Evolutionary conservation across 2,888 invertebrate species (phyloP), one percentile per base, ranked within the genome.

Genomic region (Polia nebulosa): DNA sequence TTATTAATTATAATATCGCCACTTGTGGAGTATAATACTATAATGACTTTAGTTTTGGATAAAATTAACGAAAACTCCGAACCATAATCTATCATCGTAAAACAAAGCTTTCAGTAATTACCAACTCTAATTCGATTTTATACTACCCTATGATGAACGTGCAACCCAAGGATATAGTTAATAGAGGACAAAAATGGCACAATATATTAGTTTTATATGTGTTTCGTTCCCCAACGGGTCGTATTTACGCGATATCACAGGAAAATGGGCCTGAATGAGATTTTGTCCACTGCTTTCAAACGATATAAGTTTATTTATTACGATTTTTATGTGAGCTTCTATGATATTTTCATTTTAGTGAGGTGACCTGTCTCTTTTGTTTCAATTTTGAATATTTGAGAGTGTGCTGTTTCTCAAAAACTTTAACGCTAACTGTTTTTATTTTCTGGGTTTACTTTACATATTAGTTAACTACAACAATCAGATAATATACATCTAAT

Each of bases 151-250:
- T 84, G 73, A 83, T 74, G 75, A 80, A 80, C 76, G 82, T 61
- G 79, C 67, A 78, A 72, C 82, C 83, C 78, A 71, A 81, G 87
- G 83, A 85, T 87, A 85, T 86, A 75, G 84, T 87, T 90, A 89
- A 85, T 84, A 89, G 86, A 85, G 85, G 83, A 85, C 87, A 86
- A 90, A 89, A 90, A 91, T 89, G 87, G 83, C 78, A 84, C 88
- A 86, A 90, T 91, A 91, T 90, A 89, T 92, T 90, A 91, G 89
- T 88, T 91, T 91, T 89, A 91, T 91, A 88, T 83, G 85, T 85
- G 75, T 83, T 72, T 82, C 83, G 83, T 83, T 87, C 85, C 87
- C 85, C 61, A 66, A 83, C 78, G 88, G 83, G 82, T 84, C 83
- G 85, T 90, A 88, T 89, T 88, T 89, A 86, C 84, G 85, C 85